Conservation (phyloP, 2,797 vertebrate genomes). For the Phrynocephalus forsythii region DNA sequence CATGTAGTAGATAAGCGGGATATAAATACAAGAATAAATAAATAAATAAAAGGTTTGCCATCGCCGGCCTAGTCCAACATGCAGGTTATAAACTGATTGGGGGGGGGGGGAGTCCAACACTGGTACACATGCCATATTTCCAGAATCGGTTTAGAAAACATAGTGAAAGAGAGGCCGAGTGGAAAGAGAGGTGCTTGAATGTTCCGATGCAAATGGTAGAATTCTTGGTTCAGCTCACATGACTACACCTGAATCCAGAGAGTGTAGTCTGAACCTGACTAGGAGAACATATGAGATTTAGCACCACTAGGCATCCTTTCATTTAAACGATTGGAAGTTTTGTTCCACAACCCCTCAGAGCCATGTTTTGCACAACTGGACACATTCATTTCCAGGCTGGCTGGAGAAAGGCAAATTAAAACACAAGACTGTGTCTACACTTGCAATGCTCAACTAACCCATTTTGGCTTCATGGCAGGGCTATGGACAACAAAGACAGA, state of each 20-base stretch:
- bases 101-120: not conserved
- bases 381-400: not conserved
- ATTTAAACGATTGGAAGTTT: not conserved
- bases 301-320: not conserved
- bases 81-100: no score
- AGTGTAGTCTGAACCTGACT: not conserved
- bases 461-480: not conserved
- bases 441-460: not conserved
- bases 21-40: no score
- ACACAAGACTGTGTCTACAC: not conserved
- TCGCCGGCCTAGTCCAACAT: no score
- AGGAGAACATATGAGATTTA: not conserved
- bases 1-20: no score
- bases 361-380: not conserved
- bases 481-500: not conserved
- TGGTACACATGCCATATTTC: not conserved
- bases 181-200: not conserved
- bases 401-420: not conserved
- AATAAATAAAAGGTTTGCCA: no score
- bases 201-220: not conserved
- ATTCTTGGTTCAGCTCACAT: no score
- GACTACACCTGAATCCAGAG: not conserved
- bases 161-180: not conserved
- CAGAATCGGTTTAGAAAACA: not conserved
- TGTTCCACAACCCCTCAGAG: no score